Conservation (phyloP, 37 sponge, comb jelly and placozoan species). For the Dysidea cf. avara region DNA sequence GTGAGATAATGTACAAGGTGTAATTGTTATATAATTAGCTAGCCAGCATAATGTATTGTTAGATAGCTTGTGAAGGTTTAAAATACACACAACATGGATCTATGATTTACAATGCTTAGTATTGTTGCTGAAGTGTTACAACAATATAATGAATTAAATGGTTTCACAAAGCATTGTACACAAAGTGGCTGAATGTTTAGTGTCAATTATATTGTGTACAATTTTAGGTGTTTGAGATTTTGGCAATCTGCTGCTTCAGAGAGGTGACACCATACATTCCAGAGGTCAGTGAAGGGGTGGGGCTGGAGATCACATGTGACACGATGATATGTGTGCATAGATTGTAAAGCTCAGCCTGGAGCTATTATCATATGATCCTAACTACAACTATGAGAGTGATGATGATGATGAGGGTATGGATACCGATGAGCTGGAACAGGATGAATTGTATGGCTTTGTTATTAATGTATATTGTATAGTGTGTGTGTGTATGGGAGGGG, state of each 20-base stretch:
- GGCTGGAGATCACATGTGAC: no score
- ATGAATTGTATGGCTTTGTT: constrained; percentile 45
- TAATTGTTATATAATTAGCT: no score
- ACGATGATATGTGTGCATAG: constrained; percentile 16
- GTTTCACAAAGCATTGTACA: no score
- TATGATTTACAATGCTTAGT: no score
- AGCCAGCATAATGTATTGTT: no score
- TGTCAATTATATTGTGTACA: not conserved
- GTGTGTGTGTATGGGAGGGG: not conserved
- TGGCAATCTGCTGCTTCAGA: constrained; percentile 83
- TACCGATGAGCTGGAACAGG: constrained; percentile 52
- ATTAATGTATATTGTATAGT: not conserved
- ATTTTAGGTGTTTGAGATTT: constrained; percentile 78
- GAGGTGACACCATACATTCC: constrained; percentile 86
- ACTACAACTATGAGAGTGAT: constrained; percentile 93
- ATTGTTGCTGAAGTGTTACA: no score
- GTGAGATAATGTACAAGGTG: no score
- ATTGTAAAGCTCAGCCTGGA: constrained; percentile 74
- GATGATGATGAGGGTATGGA: constrained; percentile 78
- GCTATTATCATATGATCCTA: constrained; percentile 93
- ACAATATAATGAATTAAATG: no score
- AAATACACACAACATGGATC: no score
- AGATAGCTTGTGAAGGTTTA: no score
- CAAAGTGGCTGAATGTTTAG: no score
- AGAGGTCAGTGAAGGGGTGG: constrained; percentile 57